Evolutionary conservation across 2,113 vertebrate species (phyloP), one percentile per base, ranked within the genome.

Genomic region (Rhea americana): DNA sequence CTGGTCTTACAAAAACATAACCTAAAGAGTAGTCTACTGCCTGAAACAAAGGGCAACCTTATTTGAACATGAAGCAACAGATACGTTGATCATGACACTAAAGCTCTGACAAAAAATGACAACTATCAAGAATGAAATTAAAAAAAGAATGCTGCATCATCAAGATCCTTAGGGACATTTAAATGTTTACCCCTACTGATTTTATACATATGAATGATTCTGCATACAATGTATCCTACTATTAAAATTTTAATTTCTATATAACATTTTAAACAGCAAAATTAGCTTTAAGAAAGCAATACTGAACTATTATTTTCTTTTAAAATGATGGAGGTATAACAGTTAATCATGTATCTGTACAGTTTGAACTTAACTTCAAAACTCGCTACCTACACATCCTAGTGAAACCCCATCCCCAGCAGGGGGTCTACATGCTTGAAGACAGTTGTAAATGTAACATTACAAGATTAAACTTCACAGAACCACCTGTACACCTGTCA

Each of bases 381-480:
- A 74, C 2, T 1, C 2, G n/a, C 68, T n/a, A 43, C 7, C 19
- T 61, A 26, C 15, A 10, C 0, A 0, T 8, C 30, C 28, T 14
- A 45, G 22, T 17, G n/a, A 68, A 87, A 85, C 19, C 32, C 22
- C 35, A 84, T 53, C 45, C 37, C 30, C 30, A 3, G 4, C 3
- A 45, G 25, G 35, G 35, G 59, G 21, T 41, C 56, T 39, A 8
- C 0, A 0, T 8, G 37, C 85, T 48, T 11, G n/a, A 70, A 65
- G 17, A 9, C 53, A 65, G 65, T 9, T 89, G 37, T 20, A 76
- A 82, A 74, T 48, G 43, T 5, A 5, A 11, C 5, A 25, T 16
- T 50, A 58, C 47, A 61, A 35, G 24, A 68, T 11, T 18, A 63
- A 72, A 15, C 73, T 28, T 13, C 89, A 37, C 9, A 80, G 47